A percentile compares a stretch with the other conserved stretches of the same genome.
phyloP scores from a whole-genome alignment of 2,113 vertebrate species.

The Charina bottae region DNA sequence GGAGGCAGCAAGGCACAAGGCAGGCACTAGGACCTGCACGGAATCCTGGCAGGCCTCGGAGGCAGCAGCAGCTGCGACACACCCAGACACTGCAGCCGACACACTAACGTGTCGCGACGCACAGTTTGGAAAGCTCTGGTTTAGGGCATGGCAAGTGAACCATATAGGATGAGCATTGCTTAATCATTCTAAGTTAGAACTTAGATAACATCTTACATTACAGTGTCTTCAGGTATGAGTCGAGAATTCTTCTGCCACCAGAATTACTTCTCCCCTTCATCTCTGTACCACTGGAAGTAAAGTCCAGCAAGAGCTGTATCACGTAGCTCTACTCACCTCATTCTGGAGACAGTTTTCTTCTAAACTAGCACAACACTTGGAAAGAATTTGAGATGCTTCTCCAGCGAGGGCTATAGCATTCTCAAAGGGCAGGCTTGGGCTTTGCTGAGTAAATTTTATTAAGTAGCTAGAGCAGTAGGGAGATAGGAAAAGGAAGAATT shows the following conservation, averaged over 20 bases:
- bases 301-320: neutral
- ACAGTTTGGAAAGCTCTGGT: no score
- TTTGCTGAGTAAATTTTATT: conserved; percentile 70
- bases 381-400: conserved; percentile 47
- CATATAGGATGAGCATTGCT: no score
- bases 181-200: neutral
- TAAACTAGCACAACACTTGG: conserved; percentile 68
- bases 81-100: no score
- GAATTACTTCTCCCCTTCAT: no score
- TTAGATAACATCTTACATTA: neutral
- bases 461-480: conserved; percentile 65
- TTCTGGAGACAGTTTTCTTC: conserved; percentile 71
- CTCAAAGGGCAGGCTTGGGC: conserved; percentile 62
- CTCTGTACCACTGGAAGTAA: neutral
- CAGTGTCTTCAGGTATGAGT: neutral
- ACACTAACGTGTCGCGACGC: no score
- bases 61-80: no score
- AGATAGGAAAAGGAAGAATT: accelerated
- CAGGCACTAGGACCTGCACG: no score
- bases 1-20: no score
- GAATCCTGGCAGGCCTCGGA: no score
- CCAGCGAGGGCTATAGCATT: conserved; percentile 68
- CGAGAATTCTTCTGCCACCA: neutral
- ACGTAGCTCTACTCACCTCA: conserved; percentile 45
- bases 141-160: neutral